Conservation (phyloP, 1,140 invertebrate genomes). For the Anoplolepis gracilipes region DNA sequence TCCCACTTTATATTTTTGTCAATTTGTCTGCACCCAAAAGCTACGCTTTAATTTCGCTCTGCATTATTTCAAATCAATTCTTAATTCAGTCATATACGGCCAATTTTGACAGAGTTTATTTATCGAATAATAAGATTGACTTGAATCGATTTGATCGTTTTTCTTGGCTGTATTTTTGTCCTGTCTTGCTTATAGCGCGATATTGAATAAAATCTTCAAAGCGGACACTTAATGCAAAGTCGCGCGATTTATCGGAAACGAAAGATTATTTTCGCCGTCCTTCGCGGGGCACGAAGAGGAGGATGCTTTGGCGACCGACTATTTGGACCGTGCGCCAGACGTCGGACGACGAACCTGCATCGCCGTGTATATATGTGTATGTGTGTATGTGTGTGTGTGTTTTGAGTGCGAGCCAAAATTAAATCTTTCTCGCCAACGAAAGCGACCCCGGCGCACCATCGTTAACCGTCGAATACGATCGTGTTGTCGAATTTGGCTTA, state of each 20-base stretch:
- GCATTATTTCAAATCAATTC: background rate
- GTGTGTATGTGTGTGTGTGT: background rate
- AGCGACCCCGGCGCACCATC: conserved; percentile 12
- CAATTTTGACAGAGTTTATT: background rate
- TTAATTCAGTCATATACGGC: background rate
- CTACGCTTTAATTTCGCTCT: background rate
- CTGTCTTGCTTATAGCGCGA: background rate
- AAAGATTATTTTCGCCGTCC: conserved; percentile 56
- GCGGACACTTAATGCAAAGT: background rate
- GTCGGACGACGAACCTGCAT: conserved; percentile 58
- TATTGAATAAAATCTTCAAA: background rate
- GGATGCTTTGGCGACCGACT: conserved; percentile 49
- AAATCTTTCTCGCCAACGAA: conserved; percentile 57
- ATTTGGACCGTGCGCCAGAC: conserved; percentile 57
- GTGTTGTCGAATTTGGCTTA: background rate
- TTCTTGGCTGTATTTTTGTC: too few species aligned
- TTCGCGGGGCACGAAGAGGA: conserved; percentile 40
- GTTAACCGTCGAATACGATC: conserved; percentile 14
- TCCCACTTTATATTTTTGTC: background rate
- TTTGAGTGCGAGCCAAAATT: conserved; percentile 66
- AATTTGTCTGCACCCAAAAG: too few species aligned
- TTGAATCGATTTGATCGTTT: background rate
- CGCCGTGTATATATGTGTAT: background rate
- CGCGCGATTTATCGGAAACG: conserved; percentile 41
- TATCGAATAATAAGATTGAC: background rate